Base-by-base conservation (phyloP, 2,888 invertebrate species). In the Epinotia nisella region DNA sequence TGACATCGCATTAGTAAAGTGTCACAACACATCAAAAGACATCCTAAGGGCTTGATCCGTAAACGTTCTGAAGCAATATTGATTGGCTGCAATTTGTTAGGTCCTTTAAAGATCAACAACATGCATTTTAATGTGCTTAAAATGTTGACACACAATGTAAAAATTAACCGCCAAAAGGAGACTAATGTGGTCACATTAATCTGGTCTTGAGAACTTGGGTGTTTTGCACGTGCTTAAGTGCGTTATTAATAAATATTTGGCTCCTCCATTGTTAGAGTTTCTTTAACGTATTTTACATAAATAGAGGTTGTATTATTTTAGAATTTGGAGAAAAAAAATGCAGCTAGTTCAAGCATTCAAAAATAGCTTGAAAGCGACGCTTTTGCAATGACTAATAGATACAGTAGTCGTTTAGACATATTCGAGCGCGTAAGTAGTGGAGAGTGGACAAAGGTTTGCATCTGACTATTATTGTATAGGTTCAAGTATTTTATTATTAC, bases 21-120 rank as follows among this genome's bases (percentile, higher is more conserved):
- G 93, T 93, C 93, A 92, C 87, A 93, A 93, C 92, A 93, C 84
- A 90, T 91, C 90, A 92, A 91, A 91, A 82, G 87, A 90, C 89
- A 87, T 87, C 84, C 81, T 79, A 84, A 83, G 81, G 79, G 80
- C 85, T 85, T 79, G 80, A 82, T 83, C 81, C 80, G 81, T 83
- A 84, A 87, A 87, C 81, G 81, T 85, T 83, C 80, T 80, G 78
- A 86, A 72, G 84, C 76, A 83, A 86, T 91, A 93, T 92, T 90
- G 88, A 93, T 93, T 83, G 87, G 83, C 71, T 78, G 89, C 85
- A 85, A 93, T 93, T 92, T 92, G 91, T 93, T 89, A 85, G 62
- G 85, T 87, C 87, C 90, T 87, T 92, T 90, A 82, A 87, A 81
- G 79, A 80, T 81, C 80, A 80, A 81, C 76, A 81, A 89, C 90